Base-by-base conservation (phyloP, 2,888 invertebrate genomes). In the Troides oblongomaculatus region DNA sequence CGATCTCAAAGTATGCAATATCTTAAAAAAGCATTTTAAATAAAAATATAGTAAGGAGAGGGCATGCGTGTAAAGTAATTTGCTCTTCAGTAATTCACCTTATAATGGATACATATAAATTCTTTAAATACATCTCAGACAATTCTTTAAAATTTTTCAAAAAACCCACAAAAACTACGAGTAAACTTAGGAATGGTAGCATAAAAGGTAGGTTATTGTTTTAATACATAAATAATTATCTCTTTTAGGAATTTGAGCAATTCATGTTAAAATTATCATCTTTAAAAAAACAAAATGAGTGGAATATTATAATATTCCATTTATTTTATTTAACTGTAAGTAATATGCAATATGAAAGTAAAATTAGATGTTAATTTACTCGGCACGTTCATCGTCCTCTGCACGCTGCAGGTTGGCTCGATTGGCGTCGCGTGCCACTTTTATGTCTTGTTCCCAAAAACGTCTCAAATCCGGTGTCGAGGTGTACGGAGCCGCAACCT, bases 391-490 rank as follows among this genome's bases (percentile, higher is more conserved):
- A 43, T 87, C 92, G 79, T 82, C 94, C 93, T 85, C 94, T 81
- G 88, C 96, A 92, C 76, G 90, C 79, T 86, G 94, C 91, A 91
- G 78, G 73, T 92, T 93, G 4, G 94, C 94, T 66, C 93, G 91
- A 81, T 96, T 96, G 25, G 93, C 93, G 76, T 95, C 95, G 39
- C 97, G 89, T 0, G 94, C 96, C n/a, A 95, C 93, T 68, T 94
- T 95, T 67, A 97, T 94, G 83, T 97, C 97, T 74, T 95, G 95
- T 81, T 96, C 95, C 96, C 97, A 97, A 85, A 96, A 96, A 76
- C 96, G 90, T 74, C 95, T 94, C 64, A 96, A 89, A 78, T 95
- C 95, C 36, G 95, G 95, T 72, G 95, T 95, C 0, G 96, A 96
- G 0, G 96, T 96, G 78, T 96, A 95, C 0, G 96, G 97, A 65